Percentiles rank a stretch among this genome's conserved stretches.
Evolutionary conservation across 2,113 vertebrate genomes (phyloP).

Genomic region (Nycticebus coucang): DNA sequence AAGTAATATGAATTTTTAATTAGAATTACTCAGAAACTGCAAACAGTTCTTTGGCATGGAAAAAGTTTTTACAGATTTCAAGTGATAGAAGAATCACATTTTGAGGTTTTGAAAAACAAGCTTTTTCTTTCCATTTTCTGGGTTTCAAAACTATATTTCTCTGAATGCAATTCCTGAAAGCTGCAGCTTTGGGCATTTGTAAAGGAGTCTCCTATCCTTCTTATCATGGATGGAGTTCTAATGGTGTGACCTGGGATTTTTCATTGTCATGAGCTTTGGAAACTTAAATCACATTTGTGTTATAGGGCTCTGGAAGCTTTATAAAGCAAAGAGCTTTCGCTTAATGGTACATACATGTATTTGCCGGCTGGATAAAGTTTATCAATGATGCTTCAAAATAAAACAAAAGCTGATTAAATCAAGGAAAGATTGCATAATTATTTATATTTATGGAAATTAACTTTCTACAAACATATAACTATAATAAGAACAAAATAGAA

Average conservation of each 20-base stretch:
- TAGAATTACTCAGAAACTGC: conserved; percentile 30
- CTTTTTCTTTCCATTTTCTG: not conserved
- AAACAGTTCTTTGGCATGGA: not conserved
- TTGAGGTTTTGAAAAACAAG: not conserved
- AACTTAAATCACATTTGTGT: not conserved
- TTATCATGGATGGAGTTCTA: not conserved
- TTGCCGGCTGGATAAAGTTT: not conserved
- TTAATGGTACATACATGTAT: not conserved
- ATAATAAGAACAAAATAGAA: conserved; percentile 12
- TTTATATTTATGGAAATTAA: conserved; percentile 30
- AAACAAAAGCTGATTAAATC: conserved; percentile 37
- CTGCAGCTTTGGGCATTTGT: not conserved
- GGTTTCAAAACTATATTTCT: not conserved
- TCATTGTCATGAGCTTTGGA: not conserved
- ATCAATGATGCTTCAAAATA: not conserved
- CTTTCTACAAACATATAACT: conserved; percentile 39
- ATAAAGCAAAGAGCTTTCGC: not conserved
- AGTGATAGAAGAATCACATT: not conserved
- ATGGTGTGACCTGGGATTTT: not conserved
- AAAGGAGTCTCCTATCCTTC: not conserved
- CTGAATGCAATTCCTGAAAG: not conserved
- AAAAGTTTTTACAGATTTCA: not conserved
- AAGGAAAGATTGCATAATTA: not conserved
- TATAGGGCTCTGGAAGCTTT: not conserved
- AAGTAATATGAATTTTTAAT: not conserved